phyloP scores from a whole-genome alignment of 2,113 vertebrate genomes.

The Ia io region DNA sequence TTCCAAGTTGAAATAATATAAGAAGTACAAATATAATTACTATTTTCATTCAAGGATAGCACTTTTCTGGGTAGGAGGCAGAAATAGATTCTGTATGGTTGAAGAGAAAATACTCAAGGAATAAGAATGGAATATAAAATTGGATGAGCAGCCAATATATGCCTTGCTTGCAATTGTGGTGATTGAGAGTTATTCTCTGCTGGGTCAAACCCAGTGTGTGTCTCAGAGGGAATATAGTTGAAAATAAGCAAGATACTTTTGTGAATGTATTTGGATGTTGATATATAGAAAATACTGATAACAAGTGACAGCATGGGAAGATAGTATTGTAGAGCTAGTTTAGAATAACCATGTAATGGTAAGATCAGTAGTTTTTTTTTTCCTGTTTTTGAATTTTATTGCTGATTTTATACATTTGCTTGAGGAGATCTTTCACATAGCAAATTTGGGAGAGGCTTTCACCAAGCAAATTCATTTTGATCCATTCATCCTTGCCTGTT shows the following conservation, averaged over 20 bases:
- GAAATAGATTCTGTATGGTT: not conserved
- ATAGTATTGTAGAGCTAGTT: not conserved
- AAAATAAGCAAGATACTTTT: not conserved
- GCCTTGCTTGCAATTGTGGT: not conserved
- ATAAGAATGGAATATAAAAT: not conserved
- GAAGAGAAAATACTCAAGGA: not conserved
- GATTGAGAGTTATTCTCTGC: not conserved
- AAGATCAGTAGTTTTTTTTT: not conserved
- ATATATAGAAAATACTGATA: not conserved
- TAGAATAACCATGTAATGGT: not conserved
- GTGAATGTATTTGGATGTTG: not conserved
- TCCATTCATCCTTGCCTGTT: not conserved
- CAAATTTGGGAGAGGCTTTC: not conserved
- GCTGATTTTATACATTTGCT: not conserved
- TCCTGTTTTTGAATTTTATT: not conserved
- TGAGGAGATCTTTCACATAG: not conserved
- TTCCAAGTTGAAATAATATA: constrained; percentile 4
- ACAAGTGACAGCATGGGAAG: not conserved
- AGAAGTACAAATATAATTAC: not conserved
- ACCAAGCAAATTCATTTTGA: not conserved
- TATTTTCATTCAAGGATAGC: not conserved
- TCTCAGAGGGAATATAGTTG: not conserved
- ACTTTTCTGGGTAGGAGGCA: not conserved
- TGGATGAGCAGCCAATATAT: not conserved
- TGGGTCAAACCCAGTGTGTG: not conserved